Evolutionary conservation across 1,140 invertebrate genomes (phyloP).

Genomic region (Caerostris extrusa): DNA sequence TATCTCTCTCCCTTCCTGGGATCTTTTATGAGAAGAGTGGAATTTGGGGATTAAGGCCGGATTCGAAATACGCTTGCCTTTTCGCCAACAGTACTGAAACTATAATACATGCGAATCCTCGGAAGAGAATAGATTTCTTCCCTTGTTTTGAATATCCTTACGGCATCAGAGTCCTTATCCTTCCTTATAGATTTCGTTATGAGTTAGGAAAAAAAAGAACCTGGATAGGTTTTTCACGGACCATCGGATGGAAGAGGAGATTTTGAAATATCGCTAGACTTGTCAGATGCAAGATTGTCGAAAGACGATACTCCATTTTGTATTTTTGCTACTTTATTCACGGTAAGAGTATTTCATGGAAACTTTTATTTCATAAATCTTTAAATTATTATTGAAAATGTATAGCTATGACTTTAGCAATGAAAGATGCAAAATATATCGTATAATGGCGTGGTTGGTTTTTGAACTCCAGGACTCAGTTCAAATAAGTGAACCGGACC

Average conservation of each 20-base stretch:
- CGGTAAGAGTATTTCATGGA: no score
- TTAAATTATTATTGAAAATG: no score
- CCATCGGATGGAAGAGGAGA: background rate
- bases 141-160: background rate
- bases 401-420: no score
- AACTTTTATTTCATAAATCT: no score
- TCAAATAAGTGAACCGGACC: no score
- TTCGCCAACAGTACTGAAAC: background rate
- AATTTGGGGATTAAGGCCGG: background rate
- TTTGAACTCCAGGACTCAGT: no score
- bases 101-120: background rate
- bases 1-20: background rate
- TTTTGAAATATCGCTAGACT: no score
- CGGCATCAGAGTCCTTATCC: background rate
- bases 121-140: no score
- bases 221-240: background rate
- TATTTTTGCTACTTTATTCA: background rate
- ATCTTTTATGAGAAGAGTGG: slow-evolving; percentile 15
- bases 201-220: background rate
- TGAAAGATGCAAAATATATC: no score
- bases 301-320: background rate
- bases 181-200: background rate
- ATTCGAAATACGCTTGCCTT: background rate
- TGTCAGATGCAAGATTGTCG: background rate
- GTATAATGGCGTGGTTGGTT: no score